phyloP scores from a whole-genome alignment of 2,113 vertebrate species.

The Xiphophorus maculatus region DNA sequence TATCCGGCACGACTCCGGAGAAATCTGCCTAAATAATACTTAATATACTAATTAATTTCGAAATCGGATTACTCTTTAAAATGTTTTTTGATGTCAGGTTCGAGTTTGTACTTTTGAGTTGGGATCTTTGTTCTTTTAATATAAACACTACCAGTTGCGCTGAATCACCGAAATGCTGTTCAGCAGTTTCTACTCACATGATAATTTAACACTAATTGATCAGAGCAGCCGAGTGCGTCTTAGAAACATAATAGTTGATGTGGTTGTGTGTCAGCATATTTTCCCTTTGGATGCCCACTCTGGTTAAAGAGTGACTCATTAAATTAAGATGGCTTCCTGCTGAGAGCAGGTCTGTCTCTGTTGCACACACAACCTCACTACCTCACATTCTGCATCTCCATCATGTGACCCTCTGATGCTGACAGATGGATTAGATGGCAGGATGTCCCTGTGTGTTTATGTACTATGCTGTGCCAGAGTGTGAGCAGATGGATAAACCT shows the following conservation, averaged over 20 bases:
- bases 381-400: constrained; percentile 24
- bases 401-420: constrained; percentile 51
- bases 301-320: constrained; percentile 66
- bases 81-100: neutral
- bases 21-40: constrained; percentile 1
- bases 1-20: constrained; percentile 52
- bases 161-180: neutral
- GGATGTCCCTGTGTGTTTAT: constrained; percentile 25
- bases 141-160: too few relatives aligned
- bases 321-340: constrained; percentile 69
- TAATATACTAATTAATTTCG: neutral
- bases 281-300: constrained; percentile 30
- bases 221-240: constrained; percentile 32
- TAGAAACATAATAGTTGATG: constrained; percentile 40
- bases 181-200: neutral
- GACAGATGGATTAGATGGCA: constrained; percentile 63
- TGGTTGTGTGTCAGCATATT: constrained; percentile 24
- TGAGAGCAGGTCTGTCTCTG: constrained; percentile 68
- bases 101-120: neutral
- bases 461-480: constrained; percentile 14
- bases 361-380: constrained; percentile 30
- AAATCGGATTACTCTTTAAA: neutral
- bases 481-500: constrained; percentile 9
- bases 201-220: constrained; percentile 2
- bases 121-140: neutral